A percentile compares a stretch with the other conserved stretches of the same genome.
These are phyloP conservation scores for Drosophila prostipennis DNA, from an alignment of 2,888 invertebrate genomes.

Conservation along the genomic window DNA sequence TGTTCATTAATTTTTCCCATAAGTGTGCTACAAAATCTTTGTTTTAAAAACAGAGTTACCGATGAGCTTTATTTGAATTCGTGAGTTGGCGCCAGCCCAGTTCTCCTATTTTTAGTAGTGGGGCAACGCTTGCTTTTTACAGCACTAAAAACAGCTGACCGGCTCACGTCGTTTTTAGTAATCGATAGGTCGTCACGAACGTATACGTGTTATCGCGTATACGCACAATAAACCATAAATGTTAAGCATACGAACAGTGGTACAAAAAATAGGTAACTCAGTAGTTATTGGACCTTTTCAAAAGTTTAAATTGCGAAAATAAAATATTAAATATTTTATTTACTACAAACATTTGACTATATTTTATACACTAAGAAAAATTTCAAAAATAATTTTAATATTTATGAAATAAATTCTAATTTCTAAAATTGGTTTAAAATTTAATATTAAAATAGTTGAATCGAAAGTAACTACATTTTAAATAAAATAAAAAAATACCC, in stretches of 20 bases:
- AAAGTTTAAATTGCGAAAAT: too few relatives aligned
- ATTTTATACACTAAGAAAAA: too few relatives aligned
- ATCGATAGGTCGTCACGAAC: neutral
- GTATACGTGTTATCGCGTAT: constrained; percentile 16
- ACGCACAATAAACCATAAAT: constrained; percentile 7
- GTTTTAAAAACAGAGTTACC: neutral
- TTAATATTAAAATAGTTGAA: too few relatives aligned
- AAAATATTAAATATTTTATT: too few relatives aligned
- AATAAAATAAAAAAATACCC: too few relatives aligned
- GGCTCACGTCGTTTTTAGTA: neutral
- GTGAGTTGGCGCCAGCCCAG: neutral
- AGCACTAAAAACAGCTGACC: neutral
- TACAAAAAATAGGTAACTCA: neutral
- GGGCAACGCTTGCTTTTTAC: neutral
- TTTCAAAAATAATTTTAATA: too few relatives aligned
- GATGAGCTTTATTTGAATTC: neutral
- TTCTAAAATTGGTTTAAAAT: too few relatives aligned
- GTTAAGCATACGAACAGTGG: constrained; percentile 17
- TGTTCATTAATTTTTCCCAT: too few relatives aligned
- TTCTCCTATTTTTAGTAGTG: neutral
- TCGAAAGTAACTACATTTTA: too few relatives aligned
- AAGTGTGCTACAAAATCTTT: neutral
- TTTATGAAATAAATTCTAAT: too few relatives aligned
- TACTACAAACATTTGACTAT: too few relatives aligned
- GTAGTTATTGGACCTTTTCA: too few relatives aligned